Conservation (phyloP, 2,888 invertebrate genomes). For the Onchidella celtica region DNA sequence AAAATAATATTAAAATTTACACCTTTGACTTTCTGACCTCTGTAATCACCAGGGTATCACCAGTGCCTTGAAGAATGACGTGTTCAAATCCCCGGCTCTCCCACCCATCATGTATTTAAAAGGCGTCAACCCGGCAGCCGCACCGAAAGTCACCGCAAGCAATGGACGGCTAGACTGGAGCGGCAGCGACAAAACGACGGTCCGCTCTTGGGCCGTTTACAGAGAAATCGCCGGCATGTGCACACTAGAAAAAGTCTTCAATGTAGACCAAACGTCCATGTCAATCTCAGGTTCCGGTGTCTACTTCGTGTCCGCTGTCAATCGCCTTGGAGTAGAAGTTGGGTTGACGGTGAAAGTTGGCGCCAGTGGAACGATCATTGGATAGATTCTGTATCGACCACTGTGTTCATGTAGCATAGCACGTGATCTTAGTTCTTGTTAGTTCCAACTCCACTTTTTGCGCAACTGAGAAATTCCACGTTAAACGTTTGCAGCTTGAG, state of each 20-base stretch:
- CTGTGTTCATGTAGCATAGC: no score
- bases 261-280: conserved; percentile 18
- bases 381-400: no score
- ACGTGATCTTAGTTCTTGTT: no score
- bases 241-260: conserved; percentile 55
- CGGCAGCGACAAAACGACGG: conserved; percentile 47
- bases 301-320: conserved; percentile 54
- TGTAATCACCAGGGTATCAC: no score
- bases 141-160: conserved; percentile 55
- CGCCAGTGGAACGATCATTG: conserved; percentile 10
- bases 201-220: conserved; percentile 63
- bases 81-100: conserved; percentile 63
- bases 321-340: conserved; percentile 52
- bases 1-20: no score
- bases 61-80: neutral
- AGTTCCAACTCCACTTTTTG: no score
- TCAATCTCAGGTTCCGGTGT: conserved; percentile 18
- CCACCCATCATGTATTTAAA: conserved; percentile 70
- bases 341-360: conserved; percentile 20
- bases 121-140: conserved; percentile 40
- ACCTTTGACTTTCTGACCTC: no score
- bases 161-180: conserved; percentile 56
- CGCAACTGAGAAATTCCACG: no score
- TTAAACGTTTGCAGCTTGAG: no score
- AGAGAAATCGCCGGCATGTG: conserved; percentile 54